Base-by-base conservation (phyloP, 2,888 invertebrate species). In the Volucella inflata region DNA sequence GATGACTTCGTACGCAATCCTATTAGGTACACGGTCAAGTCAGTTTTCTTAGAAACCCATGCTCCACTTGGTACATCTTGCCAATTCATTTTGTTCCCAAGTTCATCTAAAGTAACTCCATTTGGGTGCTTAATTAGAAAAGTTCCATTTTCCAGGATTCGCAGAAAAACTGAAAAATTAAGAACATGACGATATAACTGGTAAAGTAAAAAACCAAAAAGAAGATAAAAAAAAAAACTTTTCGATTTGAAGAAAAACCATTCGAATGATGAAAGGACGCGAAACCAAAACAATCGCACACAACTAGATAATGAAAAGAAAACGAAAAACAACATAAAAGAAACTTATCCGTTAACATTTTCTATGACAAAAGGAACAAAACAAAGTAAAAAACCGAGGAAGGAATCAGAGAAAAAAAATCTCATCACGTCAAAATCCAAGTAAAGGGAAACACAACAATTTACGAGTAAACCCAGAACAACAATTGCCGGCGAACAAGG, bases 391-490 rank as follows among this genome's bases (percentile, higher is more conserved):
- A 65, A 57, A 72, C 62, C 38, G 46, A n/a, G 21, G 17, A 55
- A 48, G 21, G 17, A 21, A 10, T 51, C 1, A 21, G 12, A 16
- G 46, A 21, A 38, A 30, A 44, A 40, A 55, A 59, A 72, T 42
- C 17, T 64, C 42, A 21, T 4, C 60, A 46, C 62, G 74, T 74
- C 74, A 51, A 74, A 30, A 30, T 6, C 30, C 64, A 53, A 38
- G 14, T 62, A 17, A 17, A 21, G 12, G 53, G 36, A 55, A 36
- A 30, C 12, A 55, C n/a, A 36, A 30, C n/a, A 55, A 55, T 2
- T 8, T n/a, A 55, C 36, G 11, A 17, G 17, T 30, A 53, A 53
- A 1, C 6, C 11, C 30, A 30, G 36, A 30, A 55, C 14, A 8
- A 55, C 55, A 55, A 36, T 30, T 6, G 30, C 30, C 30, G 6